Percentiles rank a stretch among this genome's conserved stretches.
Conservation (phyloP, 2,888 invertebrate species). For the Spicauda simplicius region DNA sequence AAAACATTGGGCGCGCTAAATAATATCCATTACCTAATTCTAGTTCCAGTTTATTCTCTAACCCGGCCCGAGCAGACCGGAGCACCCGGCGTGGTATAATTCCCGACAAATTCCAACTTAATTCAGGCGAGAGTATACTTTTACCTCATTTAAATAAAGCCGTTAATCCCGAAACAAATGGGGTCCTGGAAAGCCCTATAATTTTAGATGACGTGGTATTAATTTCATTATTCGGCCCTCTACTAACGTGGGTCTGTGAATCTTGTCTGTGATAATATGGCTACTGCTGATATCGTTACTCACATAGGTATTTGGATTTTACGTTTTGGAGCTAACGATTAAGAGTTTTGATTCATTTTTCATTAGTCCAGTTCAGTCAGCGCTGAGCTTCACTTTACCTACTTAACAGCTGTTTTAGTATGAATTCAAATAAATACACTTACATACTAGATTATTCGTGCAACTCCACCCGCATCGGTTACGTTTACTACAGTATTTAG, state of each 20-base stretch:
- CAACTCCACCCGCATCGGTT: too few species aligned
- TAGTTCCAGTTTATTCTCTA: conserved; percentile 33
- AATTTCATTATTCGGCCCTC: conserved; percentile 20
- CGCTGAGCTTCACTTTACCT: too few species aligned
- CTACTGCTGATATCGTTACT: too few species aligned
- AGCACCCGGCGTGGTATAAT: conserved; percentile 31
- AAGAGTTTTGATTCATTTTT: too few species aligned
- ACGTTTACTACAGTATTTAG: too few species aligned
- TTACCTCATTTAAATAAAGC: conserved; percentile 36
- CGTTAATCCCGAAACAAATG: conserved; percentile 36
- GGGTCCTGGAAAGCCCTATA: conserved; percentile 24
- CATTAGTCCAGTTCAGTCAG: too few species aligned
- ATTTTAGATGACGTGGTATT: conserved; percentile 30
- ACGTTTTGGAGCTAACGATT: too few species aligned
- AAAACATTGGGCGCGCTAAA: conserved; percentile 22
- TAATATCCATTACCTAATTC: conserved; percentile 34
- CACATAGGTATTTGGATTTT: too few species aligned
- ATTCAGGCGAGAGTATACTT: conserved; percentile 32
- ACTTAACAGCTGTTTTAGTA: too few species aligned
- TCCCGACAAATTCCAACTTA: conserved; percentile 35
- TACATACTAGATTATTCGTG: too few species aligned
- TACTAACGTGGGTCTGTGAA: neutral
- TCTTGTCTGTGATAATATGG: neutral
- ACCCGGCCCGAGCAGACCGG: conserved; percentile 20
- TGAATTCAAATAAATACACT: too few species aligned